Evolutionary conservation across 2,797 vertebrate species (phyloP).

Genomic region (Rhinella marina): DNA sequence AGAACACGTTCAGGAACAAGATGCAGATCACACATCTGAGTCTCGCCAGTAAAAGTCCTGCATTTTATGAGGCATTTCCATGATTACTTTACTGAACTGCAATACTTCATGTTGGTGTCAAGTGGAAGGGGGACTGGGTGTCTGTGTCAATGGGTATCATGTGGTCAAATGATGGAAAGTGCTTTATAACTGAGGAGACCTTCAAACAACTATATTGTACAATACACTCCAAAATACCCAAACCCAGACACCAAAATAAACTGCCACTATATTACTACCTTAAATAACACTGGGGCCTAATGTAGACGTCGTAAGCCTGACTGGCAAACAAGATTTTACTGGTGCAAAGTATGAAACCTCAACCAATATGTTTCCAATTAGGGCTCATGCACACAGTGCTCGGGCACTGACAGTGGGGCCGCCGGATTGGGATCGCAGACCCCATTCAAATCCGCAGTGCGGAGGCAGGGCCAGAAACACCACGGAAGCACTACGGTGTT

Average conservation of each 20-base stretch:
- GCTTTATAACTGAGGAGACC: neutral
- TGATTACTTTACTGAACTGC: neutral
- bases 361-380: too few relatives aligned
- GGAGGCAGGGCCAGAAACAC: too few relatives aligned
- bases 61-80: neutral
- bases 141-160: neutral
- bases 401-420: too few relatives aligned
- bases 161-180: conserved; percentile 18
- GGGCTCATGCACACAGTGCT: too few relatives aligned
- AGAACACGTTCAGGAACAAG: conserved; percentile 5
- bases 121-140: neutral
- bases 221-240: neutral
- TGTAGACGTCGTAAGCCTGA: neutral
- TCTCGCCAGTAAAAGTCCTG: neutral
- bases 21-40: conserved; percentile 1
- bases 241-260: neutral
- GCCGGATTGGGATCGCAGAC: too few relatives aligned
- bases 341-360: too few relatives aligned
- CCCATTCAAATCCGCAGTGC: too few relatives aligned
- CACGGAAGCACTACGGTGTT: too few relatives aligned
- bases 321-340: neutral
- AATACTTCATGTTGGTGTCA: neutral
- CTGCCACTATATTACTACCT: neutral
- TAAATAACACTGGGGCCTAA: conserved; percentile 21
- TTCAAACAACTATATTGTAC: neutral